phyloP scores from a whole-genome alignment of 2,113 vertebrate genomes.

The Phalacrocorax carbo region DNA sequence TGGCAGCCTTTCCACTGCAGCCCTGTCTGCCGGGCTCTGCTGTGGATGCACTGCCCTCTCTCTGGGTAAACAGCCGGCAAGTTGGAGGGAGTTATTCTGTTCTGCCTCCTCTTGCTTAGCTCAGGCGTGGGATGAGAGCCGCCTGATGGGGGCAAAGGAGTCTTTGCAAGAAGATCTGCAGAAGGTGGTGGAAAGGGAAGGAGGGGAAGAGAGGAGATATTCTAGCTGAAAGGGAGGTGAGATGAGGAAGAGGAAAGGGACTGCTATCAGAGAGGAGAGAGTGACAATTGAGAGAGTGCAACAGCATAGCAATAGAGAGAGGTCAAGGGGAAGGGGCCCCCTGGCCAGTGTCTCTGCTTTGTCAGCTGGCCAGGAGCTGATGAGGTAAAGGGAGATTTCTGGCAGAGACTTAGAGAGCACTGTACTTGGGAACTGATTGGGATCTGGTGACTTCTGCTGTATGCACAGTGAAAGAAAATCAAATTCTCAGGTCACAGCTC shows the following conservation, averaged over 20 bases:
- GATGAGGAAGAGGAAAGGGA: neutral
- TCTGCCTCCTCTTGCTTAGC: neutral
- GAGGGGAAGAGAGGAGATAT: neutral
- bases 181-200: neutral
- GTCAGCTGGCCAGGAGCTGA: conserved; percentile 44
- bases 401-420: neutral
- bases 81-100: neutral
- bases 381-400: conserved; percentile 29
- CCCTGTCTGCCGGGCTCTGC: neutral
- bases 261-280: neutral
- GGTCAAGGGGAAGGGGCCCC: conserved; percentile 4
- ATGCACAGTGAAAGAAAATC: neutral
- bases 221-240: neutral
- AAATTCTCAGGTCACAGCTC: neutral
- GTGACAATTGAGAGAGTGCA: neutral
- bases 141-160: neutral
- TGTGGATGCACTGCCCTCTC: neutral
- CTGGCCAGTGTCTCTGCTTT: neutral
- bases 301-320: neutral
- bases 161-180: neutral
- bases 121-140: neutral
- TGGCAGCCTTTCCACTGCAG: neutral
- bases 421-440: neutral
- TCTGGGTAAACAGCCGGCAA: neutral
- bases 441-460: neutral